Evolutionary conservation across 2,888 invertebrate species (phyloP).

Genomic region (Dione juno): DNA sequence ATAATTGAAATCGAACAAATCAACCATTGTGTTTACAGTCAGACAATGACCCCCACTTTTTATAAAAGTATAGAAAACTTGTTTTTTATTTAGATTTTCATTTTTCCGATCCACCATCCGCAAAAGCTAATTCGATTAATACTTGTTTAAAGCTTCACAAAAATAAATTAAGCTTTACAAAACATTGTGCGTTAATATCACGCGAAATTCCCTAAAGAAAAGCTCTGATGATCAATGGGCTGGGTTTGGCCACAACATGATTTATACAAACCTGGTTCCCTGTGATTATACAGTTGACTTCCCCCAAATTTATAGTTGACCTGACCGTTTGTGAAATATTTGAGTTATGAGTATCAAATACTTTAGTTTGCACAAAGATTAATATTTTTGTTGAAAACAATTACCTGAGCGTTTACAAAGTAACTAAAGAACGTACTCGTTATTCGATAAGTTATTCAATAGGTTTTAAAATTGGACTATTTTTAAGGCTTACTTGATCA

Average conservation of each 20-base stretch:
- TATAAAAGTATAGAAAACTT: too few relatives aligned
- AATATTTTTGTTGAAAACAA: background rate
- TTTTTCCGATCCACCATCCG: background rate
- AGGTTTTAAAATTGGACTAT: too few relatives aligned
- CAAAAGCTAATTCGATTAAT: background rate
- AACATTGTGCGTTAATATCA: conserved; percentile 34
- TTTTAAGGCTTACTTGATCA: too few relatives aligned
- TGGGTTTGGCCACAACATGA: conserved; percentile 49
- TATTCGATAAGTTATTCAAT: too few relatives aligned
- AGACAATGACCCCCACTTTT: too few relatives aligned
- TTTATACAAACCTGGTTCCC: conserved; percentile 49
- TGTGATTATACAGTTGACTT: conserved; percentile 54
- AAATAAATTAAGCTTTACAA: conserved; percentile 10
- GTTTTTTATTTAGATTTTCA: background rate
- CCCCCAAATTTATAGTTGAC: conserved; percentile 52
- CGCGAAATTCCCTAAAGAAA: conserved; percentile 30
- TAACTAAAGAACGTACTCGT: background rate
- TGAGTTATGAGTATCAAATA: conserved; percentile 26
- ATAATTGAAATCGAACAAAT: too few relatives aligned
- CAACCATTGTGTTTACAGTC: too few relatives aligned
- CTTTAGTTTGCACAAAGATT: conserved; percentile 17
- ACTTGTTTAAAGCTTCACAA: background rate
- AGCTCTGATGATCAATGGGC: conserved; percentile 49
- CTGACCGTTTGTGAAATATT: conserved; percentile 39
- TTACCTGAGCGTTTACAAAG: background rate